Conservation (phyloP, 2,113 vertebrate species). For the Megalops atlanticus region DNA sequence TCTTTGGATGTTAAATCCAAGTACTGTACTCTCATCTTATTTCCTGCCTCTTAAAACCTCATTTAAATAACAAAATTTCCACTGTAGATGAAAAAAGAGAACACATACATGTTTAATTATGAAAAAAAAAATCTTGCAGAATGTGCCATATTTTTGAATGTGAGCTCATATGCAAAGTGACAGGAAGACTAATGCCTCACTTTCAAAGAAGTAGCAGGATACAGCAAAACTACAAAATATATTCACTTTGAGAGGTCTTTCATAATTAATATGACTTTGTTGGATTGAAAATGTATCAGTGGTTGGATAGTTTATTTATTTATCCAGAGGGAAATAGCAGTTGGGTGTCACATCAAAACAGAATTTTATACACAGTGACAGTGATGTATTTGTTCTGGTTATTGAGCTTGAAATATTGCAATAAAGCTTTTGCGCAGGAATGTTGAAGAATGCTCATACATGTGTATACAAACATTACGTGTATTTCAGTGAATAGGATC, state of each 20-base stretch:
- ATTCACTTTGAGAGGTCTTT: constrained; percentile 54
- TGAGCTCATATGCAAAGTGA: constrained; percentile 45
- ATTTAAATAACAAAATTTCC: background rate
- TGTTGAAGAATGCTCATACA: too few species aligned
- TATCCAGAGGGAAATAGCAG: too few species aligned
- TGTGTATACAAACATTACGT: too few species aligned
- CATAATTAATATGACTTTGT: constrained; percentile 64
- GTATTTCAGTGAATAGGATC: too few species aligned
- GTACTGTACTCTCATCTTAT: too few species aligned
- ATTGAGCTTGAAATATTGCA: background rate
- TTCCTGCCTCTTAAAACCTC: background rate
- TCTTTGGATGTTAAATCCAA: too few species aligned
- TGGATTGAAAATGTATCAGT: constrained; percentile 46
- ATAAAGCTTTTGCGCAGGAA: too few species aligned
- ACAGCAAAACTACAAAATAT: constrained; percentile 63
- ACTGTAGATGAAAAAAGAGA: background rate
- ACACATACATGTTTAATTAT: constrained; percentile 26
- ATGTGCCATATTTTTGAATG: constrained; percentile 60
- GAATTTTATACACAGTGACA: background rate
- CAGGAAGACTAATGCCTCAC: constrained; percentile 64
- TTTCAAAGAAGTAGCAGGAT: constrained; percentile 57
- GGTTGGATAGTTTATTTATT: background rate
- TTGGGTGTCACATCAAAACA: background rate
- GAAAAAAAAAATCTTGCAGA: constrained; percentile 9
- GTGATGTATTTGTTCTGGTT: background rate